These are phyloP conservation scores for Anodontia alba DNA, from an alignment of 2,888 invertebrate genomes.

Conservation along the genomic window DNA sequence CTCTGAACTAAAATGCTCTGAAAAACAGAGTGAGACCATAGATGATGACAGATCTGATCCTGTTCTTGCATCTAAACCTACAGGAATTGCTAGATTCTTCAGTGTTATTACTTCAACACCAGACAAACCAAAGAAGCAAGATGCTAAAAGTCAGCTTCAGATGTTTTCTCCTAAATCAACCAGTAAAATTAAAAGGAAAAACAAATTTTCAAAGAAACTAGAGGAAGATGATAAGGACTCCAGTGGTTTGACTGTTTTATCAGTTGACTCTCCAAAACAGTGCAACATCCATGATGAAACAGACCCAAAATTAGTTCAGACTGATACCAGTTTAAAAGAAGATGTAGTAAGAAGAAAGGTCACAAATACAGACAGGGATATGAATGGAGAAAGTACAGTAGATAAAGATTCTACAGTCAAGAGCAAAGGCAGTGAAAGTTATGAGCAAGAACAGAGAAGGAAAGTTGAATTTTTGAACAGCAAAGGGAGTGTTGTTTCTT, in stretches of 20 bases:
- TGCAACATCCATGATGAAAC: not conserved
- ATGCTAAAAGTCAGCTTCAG: constrained; percentile 22
- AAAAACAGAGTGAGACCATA: constrained; percentile 9
- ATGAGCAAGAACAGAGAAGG: constrained; percentile 2
- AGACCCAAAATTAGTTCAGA: not conserved
- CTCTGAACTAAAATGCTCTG: no score
- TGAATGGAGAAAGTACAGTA: not conserved
- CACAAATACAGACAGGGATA: not conserved
- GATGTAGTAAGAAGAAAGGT: not conserved
- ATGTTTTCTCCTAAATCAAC: not conserved
- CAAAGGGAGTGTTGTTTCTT: not conserved
- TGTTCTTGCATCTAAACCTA: not conserved
- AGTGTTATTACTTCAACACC: constrained; percentile 55
- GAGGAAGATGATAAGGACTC: not conserved
- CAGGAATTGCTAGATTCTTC: constrained; percentile 35
- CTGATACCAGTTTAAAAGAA: not conserved
- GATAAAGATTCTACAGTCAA: not conserved
- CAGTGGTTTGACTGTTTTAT: not conserved
- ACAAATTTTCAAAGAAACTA: not conserved
- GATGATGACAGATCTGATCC: not conserved
- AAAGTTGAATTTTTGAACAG: constrained; percentile 26
- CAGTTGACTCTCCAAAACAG: not conserved
- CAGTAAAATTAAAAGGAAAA: not conserved
- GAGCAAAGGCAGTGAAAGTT: constrained; percentile 1
- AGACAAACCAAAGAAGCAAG: constrained; percentile 38